Evolutionary conservation across 2,888 invertebrate species (phyloP), one percentile per base, ranked within the genome.

Genomic region (Trisateles emortualis): DNA sequence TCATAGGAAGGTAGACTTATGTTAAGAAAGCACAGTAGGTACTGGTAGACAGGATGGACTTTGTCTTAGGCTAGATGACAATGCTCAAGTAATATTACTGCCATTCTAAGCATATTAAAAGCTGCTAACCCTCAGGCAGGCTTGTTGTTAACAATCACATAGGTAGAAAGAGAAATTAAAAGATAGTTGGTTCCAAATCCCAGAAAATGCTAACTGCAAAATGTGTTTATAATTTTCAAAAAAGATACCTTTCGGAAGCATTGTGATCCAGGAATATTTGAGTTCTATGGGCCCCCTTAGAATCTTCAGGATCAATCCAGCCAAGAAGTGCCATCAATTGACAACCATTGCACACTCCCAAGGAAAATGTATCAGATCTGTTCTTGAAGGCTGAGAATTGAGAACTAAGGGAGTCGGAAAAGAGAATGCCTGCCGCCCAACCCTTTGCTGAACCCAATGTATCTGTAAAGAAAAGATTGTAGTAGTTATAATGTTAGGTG

Each of bases 301-400:
- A 63, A 1, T 76, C 67, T 8, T 88, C 81, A 0, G 92, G 90
- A 36, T 96, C 96, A 41, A 99, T 93, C 98, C 98, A 99, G 3
- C 98, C 98, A 4, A 99, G 94, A 17, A 98, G 87, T 3, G 96
- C 97, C 98, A 99, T 97, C 63, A 99, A 89, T 81, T 99, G 99
- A 79, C 99, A 99, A 0, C 99, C 99, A 84, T 99, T 99, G 82
- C 99, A 99, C n/a, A 99, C 97, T 24, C 99, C 99, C 64, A 99
- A 94, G 45, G 98, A 98, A 86, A 99, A 99, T 0, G 98, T 98
- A 81, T 99, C 96, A 0, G 91, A 79, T 10, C 97, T 94, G 30
- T 91, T 88, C 68, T 94, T 94, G 88, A 99, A 99, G 47, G 94
- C 92, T 16, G 95, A 89, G 69, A 99, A 96, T 82, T 98, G 97